These are phyloP conservation scores for Psophia crepitans DNA, from an alignment of 2,113 vertebrate species.

Conservation along the genomic window DNA sequence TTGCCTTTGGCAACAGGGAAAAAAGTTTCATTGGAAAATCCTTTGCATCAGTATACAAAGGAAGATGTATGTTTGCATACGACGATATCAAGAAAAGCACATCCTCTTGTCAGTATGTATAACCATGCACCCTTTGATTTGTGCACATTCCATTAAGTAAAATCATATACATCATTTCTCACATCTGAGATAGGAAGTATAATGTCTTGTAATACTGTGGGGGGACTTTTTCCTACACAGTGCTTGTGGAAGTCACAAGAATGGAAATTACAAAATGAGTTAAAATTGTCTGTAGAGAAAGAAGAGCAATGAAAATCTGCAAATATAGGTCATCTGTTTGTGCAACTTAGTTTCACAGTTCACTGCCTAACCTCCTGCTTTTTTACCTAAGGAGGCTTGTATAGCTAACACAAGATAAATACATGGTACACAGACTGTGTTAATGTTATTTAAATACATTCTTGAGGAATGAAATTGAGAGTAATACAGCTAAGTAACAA, in stretches of 20 bases:
- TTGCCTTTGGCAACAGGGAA: background rate
- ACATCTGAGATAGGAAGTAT: background rate
- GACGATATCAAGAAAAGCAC: background rate
- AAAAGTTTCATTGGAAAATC: background rate
- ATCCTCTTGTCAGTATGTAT: background rate
- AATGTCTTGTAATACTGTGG: background rate
- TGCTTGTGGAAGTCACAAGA: background rate
- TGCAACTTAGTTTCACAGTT: slow-evolving; percentile 15
- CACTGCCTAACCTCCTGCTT: background rate
- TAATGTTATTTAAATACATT: background rate
- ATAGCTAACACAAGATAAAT: background rate
- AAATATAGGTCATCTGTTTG: slow-evolving; percentile 31
- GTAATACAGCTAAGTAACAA: background rate
- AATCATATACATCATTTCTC: background rate
- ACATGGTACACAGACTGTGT: background rate
- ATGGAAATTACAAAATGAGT: background rate
- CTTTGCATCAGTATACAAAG: background rate
- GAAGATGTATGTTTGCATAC: background rate
- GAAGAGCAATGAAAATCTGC: background rate
- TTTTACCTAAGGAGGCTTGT: background rate
- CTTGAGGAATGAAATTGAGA: background rate
- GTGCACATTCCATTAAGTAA: background rate
- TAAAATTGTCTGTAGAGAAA: background rate
- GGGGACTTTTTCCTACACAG: background rate
- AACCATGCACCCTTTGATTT: background rate